Base-by-base conservation (phyloP, 2,113 vertebrate genomes). In the Malurus alboscapulatus region DNA sequence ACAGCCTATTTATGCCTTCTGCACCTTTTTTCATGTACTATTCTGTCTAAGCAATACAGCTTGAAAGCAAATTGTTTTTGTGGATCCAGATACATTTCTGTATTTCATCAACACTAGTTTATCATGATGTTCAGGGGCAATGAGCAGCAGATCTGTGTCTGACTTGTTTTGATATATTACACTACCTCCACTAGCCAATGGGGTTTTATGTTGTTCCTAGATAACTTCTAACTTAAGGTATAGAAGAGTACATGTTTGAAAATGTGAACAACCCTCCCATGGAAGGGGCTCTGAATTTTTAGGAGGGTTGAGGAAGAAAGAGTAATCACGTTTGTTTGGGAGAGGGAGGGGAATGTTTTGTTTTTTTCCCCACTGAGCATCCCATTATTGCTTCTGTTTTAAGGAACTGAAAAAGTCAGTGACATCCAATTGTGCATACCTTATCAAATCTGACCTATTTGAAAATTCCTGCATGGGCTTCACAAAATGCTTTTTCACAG, bases 1-100 rank as follows among this genome's bases (percentile, higher is more conserved):
- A 44, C 84, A 94, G 77, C 82, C 92, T 92, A 92, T 80, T 94
- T 91, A 57, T 40, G 62, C 75, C 42, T 94, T 91, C 75, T 83
- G 54, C 29, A 36, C 45, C 62, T 12, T 75, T 87, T 61, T 66
- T 79, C 29, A 13, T 34, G 47, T 42, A 14, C 45, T 66, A 16
- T 58, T 83, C 74, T 50, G 15, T 54, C 36, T 87, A n/a, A 94
- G 50, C 30, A 50, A 48, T 89, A 11, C 45, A 82, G 53, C 69
- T 81, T 73, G 61, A 91, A 30, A 92, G n/a, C 20, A 68, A 50
- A 82, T 79, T 68, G 36, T 79, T 84, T 92, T 50, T 73, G 51
- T 51, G 29, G 53, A 42, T 81, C 34, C 57, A 62, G 44, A 73
- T 36, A 32, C 21, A 26, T 66, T 78, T 69, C 77, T 87, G 0